phyloP scores from a whole-genome alignment of 2,888 invertebrate genomes.

The Brachylomia viminalis region DNA sequence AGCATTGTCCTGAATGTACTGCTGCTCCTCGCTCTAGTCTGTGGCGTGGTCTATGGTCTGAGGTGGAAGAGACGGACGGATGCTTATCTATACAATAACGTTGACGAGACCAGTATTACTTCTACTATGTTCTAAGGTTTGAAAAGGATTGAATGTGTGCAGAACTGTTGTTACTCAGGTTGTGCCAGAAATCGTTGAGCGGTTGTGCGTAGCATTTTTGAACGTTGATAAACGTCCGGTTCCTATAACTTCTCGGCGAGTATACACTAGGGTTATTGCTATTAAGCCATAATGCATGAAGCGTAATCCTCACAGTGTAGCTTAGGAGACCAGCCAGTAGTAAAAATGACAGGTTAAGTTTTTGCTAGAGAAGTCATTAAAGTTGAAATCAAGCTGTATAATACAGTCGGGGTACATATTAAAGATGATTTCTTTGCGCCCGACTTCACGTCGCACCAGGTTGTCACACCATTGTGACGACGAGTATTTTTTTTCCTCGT shows the following conservation, averaged over 20 bases:
- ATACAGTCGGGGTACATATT: no score
- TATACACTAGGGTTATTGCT: not conserved
- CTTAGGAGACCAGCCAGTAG: not conserved
- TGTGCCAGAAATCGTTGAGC: constrained; percentile 32
- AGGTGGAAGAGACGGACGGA: constrained; percentile 75
- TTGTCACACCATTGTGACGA: no score
- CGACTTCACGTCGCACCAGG: no score
- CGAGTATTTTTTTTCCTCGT: no score
- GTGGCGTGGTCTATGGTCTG: constrained; percentile 70
- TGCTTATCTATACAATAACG: constrained; percentile 72
- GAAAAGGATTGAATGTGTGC: not conserved
- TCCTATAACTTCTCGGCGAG: not conserved
- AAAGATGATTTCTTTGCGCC: no score
- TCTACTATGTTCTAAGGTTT: constrained; percentile 63
- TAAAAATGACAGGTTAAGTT: not conserved
- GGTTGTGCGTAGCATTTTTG: constrained; percentile 22
- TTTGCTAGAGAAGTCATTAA: not conserved
- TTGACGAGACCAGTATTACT: constrained; percentile 73
- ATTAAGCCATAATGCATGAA: not conserved
- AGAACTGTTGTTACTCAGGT: constrained; percentile 30
- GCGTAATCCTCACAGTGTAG: not conserved
- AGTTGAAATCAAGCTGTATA: no score
- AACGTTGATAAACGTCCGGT: not conserved
- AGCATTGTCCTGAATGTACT: constrained; percentile 80
- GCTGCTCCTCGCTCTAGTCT: constrained; percentile 69